phyloP scores from a whole-genome alignment of 1,140 invertebrate species.

The Vanessa tameamea region DNA sequence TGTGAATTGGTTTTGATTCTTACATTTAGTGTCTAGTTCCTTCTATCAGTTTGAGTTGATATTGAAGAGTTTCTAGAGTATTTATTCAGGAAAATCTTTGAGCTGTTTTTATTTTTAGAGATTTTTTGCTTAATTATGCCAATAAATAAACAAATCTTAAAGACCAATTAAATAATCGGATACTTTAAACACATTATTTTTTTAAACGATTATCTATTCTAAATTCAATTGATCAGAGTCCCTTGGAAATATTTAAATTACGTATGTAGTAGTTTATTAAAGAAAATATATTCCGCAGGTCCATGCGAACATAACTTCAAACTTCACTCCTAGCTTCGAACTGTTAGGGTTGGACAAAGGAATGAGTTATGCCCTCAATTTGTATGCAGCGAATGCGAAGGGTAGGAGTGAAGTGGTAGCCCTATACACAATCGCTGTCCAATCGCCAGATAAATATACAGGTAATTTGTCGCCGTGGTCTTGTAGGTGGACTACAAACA shows the following conservation, averaged over 20 bases:
- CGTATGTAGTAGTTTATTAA: background rate
- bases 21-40: too few relatives aligned
- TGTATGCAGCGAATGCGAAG: slow-evolving; percentile 84
- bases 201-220: too few relatives aligned
- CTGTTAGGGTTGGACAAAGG: slow-evolving; percentile 75
- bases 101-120: too few relatives aligned
- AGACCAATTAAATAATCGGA: too few relatives aligned
- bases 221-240: too few relatives aligned
- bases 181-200: too few relatives aligned
- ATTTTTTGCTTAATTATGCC: too few relatives aligned
- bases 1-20: background rate
- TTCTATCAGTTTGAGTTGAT: too few relatives aligned
- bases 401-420: slow-evolving; percentile 81
- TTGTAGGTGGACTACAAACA: background rate
- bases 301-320: slow-evolving; percentile 60
- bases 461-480: slow-evolving; percentile 80
- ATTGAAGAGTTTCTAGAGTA: too few relatives aligned
- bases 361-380: slow-evolving; percentile 75
- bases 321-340: slow-evolving; percentile 68
- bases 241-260: background rate
- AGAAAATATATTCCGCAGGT: slow-evolving; percentile 44
- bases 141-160: too few relatives aligned
- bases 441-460: slow-evolving; percentile 89
- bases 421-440: slow-evolving; percentile 81
- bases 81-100: too few relatives aligned